Percentiles rank a stretch among this genome's conserved stretches.
Conservation (phyloP, 2,797 vertebrate genomes). For the Melanotaenia pygmaea region DNA sequence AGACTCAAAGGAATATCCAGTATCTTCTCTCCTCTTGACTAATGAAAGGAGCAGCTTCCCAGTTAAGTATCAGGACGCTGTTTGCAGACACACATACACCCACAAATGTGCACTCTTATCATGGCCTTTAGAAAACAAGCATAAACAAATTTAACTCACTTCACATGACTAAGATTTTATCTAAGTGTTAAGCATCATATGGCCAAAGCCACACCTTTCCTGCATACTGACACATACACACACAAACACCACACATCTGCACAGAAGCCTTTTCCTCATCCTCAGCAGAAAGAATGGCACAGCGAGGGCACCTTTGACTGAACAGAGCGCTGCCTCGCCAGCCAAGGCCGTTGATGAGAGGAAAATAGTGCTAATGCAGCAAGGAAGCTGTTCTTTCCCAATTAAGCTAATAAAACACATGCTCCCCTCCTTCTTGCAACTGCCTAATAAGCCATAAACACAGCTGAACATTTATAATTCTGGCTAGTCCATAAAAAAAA, state of each 20-base stretch:
- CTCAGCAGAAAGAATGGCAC: slow-evolving; percentile 71
- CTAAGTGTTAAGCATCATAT: slow-evolving; percentile 19
- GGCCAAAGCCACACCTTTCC: slow-evolving; percentile 25
- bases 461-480: slow-evolving; percentile 81
- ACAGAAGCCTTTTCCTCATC: slow-evolving; percentile 50
- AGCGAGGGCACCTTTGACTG: slow-evolving; percentile 69
- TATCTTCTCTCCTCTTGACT: slow-evolving; percentile 60
- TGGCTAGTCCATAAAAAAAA: slow-evolving; percentile 79
- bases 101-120: slow-evolving; percentile 5
- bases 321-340: slow-evolving; percentile 51
- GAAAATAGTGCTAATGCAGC: slow-evolving; percentile 82
- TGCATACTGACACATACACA: slow-evolving; percentile 3
- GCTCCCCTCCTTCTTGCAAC: slow-evolving; percentile 73
- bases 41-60: slow-evolving; percentile 69
- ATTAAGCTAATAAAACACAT: slow-evolving; percentile 82
- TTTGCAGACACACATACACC: slow-evolving; percentile 17
- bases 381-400: slow-evolving; percentile 80
- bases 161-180: slow-evolving; percentile 30
- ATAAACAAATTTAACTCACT: slow-evolving; percentile 32
- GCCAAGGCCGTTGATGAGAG: slow-evolving; percentile 77
- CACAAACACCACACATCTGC: slow-evolving; percentile 6
- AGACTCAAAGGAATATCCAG: slow-evolving; percentile 67
- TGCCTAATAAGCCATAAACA: slow-evolving; percentile 82
- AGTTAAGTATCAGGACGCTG: slow-evolving; percentile 47
- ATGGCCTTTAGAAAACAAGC: slow-evolving; percentile 30